Evolutionary conservation across 2,113 vertebrate species (phyloP).

Genomic region (Pongo abelii): DNA sequence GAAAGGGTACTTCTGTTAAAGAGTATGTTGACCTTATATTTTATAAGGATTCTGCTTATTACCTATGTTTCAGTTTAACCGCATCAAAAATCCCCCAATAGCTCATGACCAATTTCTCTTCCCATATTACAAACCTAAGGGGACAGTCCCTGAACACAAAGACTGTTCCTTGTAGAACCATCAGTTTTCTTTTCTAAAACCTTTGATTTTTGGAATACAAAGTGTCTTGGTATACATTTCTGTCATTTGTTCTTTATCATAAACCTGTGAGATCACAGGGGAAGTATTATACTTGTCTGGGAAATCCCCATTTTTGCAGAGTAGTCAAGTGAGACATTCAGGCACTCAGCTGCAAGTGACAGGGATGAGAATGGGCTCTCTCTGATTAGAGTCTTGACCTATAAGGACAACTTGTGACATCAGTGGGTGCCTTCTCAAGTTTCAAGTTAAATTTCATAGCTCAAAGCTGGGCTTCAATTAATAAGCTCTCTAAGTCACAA

Average conservation of each 20-base stretch:
- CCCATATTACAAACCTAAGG: not conserved
- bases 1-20: not conserved
- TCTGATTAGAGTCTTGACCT: not conserved
- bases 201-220: not conserved
- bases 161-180: not conserved
- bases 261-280: not conserved
- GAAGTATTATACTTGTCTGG: not conserved
- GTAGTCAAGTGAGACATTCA: not conserved
- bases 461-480: not conserved
- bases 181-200: not conserved
- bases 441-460: not conserved
- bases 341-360: not conserved
- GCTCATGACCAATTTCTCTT: conserved; percentile 26
- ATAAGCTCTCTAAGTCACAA: not conserved
- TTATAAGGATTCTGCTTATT: not conserved
- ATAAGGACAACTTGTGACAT: not conserved
- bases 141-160: not conserved
- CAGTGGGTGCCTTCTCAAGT: not conserved
- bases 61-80: not conserved
- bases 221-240: not conserved
- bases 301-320: conserved; percentile 18
- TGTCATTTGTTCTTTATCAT: not conserved
- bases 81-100: not conserved
- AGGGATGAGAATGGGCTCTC: not conserved
- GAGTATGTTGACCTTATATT: not conserved